Conservation (phyloP, 1,140 invertebrate species). For the Tenebrio molitor region DNA sequence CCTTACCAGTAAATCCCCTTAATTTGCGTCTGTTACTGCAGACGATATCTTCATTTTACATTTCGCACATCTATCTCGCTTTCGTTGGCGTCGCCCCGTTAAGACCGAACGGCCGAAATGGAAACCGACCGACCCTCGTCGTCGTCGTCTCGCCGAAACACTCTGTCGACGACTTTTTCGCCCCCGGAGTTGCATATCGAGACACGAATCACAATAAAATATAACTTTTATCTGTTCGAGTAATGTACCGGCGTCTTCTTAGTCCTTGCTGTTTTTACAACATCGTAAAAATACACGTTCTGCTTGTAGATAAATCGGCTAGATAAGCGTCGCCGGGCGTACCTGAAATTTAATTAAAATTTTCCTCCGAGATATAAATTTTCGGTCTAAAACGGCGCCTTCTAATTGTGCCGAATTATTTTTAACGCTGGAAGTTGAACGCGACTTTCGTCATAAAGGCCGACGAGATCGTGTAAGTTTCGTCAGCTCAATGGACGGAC, state of each 20-base stretch:
- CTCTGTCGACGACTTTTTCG: neutral
- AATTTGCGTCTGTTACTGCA: slow-evolving; percentile 8
- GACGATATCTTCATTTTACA: slow-evolving; percentile 8
- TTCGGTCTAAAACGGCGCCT: slow-evolving; percentile 7
- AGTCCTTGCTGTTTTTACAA: slow-evolving; percentile 46
- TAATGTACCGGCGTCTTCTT: slow-evolving; percentile 14
- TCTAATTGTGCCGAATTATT: slow-evolving; percentile 59
- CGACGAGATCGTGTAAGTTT: slow-evolving; percentile 11
- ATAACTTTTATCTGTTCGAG: slow-evolving; percentile 51
- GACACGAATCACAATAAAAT: slow-evolving; percentile 50
- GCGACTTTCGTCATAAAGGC: slow-evolving; percentile 27
- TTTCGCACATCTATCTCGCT: neutral
- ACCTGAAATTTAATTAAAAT: slow-evolving; percentile 61
- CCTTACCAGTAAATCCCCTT: slow-evolving; percentile 14
- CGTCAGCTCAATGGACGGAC: slow-evolving; percentile 22
- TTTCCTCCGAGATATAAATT: slow-evolving; percentile 57
- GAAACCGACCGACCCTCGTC: too few relatives aligned
- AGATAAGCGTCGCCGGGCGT: slow-evolving; percentile 50
- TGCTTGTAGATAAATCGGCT: slow-evolving; percentile 53
- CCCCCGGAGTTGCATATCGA: slow-evolving; percentile 30
- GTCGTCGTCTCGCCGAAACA: too few relatives aligned
- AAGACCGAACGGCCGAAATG: too few relatives aligned
- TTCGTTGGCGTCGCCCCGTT: neutral
- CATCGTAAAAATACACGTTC: slow-evolving; percentile 51
- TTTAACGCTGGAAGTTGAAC: slow-evolving; percentile 46